Base-by-base conservation (phyloP, 1,140 invertebrate species). In the Berghia stephanieae region DNA sequence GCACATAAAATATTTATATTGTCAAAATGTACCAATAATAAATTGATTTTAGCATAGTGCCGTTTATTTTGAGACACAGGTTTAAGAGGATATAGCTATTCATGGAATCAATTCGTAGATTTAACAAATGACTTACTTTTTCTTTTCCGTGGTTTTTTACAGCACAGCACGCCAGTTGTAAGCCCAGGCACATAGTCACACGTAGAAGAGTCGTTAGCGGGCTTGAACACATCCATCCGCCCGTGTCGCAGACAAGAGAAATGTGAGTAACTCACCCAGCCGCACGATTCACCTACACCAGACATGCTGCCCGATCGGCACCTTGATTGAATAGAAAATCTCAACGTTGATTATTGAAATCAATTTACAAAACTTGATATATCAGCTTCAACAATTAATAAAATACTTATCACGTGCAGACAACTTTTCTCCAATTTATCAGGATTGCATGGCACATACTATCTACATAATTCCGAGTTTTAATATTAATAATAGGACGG, bases 131-230 rank as follows among this genome's bases (percentile, higher is more conserved):
- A 36, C 16, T 80, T 78, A 46, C 75, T 77, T n/a, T 38, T 55
- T 6, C 38, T 79, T 67, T 78, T 74, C 46, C 80, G 78, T 40
- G 81, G 80, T 57, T 80, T 82, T 71, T 84, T 87, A 81, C 87
- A 89, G 70, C 87, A 89, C 13, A 89, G 69, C 3, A 88, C 85
- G 0, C 87, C 87, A 13, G 86, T 78, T 1, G 84, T 86, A 24
- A 83, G 75, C 8, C 86, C 86, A 49, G 84, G 80, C 42, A 73
- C 81, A 77, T 86, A 87, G 0, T 67, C 76, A 66, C 77, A 75
- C 1, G 73, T 49, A 38, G 79, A 78, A 27, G 70, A 79, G 46
- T 83, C 80, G 34, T 80, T 76, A 1, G 81, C 72, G 34, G 82
- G 78, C n/a, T n/a, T n/a, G 57, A 83, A 85, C 1, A 87, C 87